Percentiles rank a stretch among this genome's conserved stretches.
Evolutionary conservation across 1,140 invertebrate genomes (phyloP).

Genomic region (Rhagoletis pomonella): DNA sequence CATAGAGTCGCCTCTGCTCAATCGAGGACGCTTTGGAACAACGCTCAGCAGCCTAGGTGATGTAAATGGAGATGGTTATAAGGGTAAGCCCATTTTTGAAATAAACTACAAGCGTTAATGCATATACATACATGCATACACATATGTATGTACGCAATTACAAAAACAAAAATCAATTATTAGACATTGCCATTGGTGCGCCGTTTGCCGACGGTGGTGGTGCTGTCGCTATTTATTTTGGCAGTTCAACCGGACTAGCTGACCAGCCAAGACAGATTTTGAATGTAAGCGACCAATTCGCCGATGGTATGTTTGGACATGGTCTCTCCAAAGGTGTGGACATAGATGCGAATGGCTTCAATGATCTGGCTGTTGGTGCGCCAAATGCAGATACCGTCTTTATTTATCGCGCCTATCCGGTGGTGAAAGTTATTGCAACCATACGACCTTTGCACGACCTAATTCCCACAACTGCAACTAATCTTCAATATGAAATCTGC

Average conservation of each 20-base stretch:
- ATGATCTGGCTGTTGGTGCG: constrained; percentile 79
- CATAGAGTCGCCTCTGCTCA: constrained; percentile 19
- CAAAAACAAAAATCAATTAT: neutral
- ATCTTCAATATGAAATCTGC: constrained; percentile 73
- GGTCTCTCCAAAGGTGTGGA: constrained; percentile 78
- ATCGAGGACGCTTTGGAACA: constrained; percentile 51
- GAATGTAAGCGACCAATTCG: constrained; percentile 61
- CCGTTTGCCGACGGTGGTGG: constrained; percentile 78
- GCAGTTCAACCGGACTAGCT: constrained; percentile 75
- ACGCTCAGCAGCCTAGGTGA: constrained; percentile 51
- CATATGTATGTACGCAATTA: neutral
- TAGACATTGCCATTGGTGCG: constrained; percentile 78
- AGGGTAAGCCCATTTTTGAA: constrained; percentile 15
- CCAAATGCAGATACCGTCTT: constrained; percentile 76
- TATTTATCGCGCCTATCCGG: constrained; percentile 76
- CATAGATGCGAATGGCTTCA: constrained; percentile 78
- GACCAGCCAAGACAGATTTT: constrained; percentile 73
- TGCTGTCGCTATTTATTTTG: constrained; percentile 80
- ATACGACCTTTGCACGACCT: constrained; percentile 70
- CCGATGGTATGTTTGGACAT: constrained; percentile 73
- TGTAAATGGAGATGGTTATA: constrained; percentile 55
- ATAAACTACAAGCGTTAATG: neutral
- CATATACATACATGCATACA: neutral
- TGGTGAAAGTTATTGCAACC: constrained; percentile 73
- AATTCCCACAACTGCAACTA: constrained; percentile 69